Evolutionary conservation across 2,113 vertebrate genomes (phyloP).

Genomic region (Merops nubicus): DNA sequence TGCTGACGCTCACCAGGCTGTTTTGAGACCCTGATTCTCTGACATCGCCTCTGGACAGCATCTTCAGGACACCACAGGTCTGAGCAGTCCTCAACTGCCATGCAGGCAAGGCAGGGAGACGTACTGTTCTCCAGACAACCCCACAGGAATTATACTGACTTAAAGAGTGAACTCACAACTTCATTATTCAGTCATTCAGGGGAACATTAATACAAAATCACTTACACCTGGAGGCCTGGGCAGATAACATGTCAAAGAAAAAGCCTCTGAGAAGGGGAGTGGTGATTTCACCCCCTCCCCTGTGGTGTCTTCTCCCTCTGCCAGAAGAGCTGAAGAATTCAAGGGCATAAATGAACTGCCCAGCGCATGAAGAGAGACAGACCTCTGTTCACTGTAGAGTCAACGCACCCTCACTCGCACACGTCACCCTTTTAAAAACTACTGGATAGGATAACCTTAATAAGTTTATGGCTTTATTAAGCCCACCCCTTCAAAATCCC

Average conservation of each 20-base stretch:
- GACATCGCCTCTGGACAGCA: not conserved
- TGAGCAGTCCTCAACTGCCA: fast-evolving
- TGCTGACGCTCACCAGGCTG: not conserved
- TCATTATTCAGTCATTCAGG: not conserved
- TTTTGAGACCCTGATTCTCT: not conserved
- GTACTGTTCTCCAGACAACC: not conserved
- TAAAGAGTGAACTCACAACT: not conserved
- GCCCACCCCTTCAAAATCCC: not conserved
- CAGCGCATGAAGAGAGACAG: not conserved
- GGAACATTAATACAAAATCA: not conserved
- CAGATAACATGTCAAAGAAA: not conserved
- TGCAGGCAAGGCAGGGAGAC: fast-evolving
- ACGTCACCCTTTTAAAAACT: not conserved
- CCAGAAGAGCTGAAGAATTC: not conserved
- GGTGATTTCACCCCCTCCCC: too few relatives aligned
- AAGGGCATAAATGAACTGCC: not conserved
- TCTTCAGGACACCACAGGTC: not conserved
- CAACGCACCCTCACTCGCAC: not conserved
- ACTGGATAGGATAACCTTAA: not conserved
- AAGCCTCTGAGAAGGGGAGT: not conserved
- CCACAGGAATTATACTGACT: fast-evolving
- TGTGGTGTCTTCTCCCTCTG: fast-evolving
- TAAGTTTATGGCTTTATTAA: not conserved
- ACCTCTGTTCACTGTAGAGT: fast-evolving
- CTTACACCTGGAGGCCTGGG: not conserved